phyloP scores from a whole-genome alignment of 2,113 vertebrate species.

The Pelecanus crispus region DNA sequence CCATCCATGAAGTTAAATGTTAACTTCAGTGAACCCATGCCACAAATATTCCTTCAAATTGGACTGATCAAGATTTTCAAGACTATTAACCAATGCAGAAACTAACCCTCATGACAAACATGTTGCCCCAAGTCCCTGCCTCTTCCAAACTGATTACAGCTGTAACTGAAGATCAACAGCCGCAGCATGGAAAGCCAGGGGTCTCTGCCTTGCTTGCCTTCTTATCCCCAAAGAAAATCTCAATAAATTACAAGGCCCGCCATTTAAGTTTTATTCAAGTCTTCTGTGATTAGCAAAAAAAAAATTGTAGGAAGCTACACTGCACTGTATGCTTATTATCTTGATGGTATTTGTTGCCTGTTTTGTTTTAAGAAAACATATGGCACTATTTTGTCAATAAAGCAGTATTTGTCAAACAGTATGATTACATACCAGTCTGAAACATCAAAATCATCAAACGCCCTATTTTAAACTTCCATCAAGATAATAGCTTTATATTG shows the following conservation, averaged over 20 bases:
- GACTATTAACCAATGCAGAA: neutral
- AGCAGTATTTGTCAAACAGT: constrained; percentile 34
- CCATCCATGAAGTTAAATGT: rapidly evolving
- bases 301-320: neutral
- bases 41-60: neutral
- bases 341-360: neutral
- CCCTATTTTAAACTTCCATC: neutral
- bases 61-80: neutral
- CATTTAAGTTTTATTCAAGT: neutral
- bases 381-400: constrained; percentile 46
- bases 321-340: neutral
- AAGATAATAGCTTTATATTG: constrained; percentile 19
- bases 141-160: neutral
- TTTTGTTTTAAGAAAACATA: constrained; percentile 3
- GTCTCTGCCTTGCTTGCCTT: neutral
- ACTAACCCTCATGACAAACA: neutral
- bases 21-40: neutral
- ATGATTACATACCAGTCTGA: neutral
- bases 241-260: neutral
- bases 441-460: neutral
- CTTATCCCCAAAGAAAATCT: neutral
- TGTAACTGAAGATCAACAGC: neutral
- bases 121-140: rapidly evolving
- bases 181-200: neutral
- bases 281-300: neutral